Evolutionary conservation across 2,113 vertebrate species (phyloP).

Genomic region (Pelobates fuscus): DNA sequence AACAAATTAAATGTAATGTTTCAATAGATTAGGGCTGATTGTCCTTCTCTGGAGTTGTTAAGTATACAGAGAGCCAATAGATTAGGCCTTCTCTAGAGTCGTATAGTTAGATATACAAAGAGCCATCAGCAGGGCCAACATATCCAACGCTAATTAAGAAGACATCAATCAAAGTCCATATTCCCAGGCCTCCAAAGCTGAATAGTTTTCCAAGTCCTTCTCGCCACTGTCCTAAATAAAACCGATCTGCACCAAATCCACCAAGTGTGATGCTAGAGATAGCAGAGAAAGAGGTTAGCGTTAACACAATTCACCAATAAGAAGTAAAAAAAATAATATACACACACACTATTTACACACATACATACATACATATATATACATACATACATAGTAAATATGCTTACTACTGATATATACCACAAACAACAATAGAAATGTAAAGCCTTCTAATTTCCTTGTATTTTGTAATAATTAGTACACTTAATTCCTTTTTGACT

Average conservation of each 20-base stretch:
- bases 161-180: constrained; percentile 96
- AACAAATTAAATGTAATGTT: constrained; percentile 11
- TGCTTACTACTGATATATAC: too few relatives aligned
- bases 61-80: too few relatives aligned
- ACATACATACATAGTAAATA: too few relatives aligned
- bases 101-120: constrained; percentile 86
- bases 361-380: neutral
- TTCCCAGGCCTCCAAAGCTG: constrained; percentile 96
- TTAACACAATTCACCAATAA: neutral
- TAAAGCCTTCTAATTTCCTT: too few relatives aligned
- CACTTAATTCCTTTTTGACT: too few relatives aligned
- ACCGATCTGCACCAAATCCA: constrained; percentile 94
- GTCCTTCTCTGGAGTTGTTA: neutral
- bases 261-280: constrained; percentile 90
- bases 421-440: too few relatives aligned
- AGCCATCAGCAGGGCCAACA: constrained; percentile 94
- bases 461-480: too few relatives aligned
- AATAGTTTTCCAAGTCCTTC: constrained; percentile 97
- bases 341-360: too few relatives aligned
- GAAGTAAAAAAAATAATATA: neutral
- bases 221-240: constrained; percentile 97
- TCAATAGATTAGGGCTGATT: constrained; percentile 14
- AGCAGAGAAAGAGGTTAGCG: constrained; percentile 13
- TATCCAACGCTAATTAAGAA: constrained; percentile 93
- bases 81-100: constrained; percentile 37